These are phyloP conservation scores for Lycocorax pyrrhopterus DNA, from an alignment of 2,113 vertebrate genomes.

Conservation along the genomic window DNA sequence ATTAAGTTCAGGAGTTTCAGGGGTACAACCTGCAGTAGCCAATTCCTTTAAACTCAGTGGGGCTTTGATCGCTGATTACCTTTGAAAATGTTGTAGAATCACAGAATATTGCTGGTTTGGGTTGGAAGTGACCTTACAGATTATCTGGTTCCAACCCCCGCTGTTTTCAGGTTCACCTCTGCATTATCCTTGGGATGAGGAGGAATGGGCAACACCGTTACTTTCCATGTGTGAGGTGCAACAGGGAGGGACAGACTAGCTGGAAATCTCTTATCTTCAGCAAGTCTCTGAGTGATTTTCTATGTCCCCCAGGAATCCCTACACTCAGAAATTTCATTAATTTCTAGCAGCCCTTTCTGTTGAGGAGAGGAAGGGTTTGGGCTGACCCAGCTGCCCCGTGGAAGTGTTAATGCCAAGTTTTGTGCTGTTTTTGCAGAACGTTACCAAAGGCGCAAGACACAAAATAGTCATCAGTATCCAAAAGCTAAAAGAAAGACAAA, in stretches of 20 bases:
- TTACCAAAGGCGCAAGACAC: slow-evolving; percentile 98
- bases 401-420: neutral
- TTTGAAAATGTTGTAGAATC: neutral
- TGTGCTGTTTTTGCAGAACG: slow-evolving; percentile 79
- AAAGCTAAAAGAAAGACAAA: slow-evolving; percentile 95
- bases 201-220: neutral
- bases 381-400: neutral
- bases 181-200: neutral
- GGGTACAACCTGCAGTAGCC: too few relatives aligned
- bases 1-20: neutral
- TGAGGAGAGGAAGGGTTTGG: neutral
- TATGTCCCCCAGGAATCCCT: neutral
- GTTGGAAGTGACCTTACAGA: neutral
- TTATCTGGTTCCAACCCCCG: neutral
- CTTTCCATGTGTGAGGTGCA: neutral
- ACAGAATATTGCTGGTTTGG: neutral
- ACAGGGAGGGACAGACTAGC: neutral
- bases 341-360: neutral
- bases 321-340: neutral
- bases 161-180: neutral
- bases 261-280: neutral
- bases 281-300: neutral
- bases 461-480: slow-evolving; percentile 99
- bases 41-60: neutral
- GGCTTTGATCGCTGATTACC: neutral